These are phyloP conservation scores for Aradophagus sp. DNA, from an alignment of 1,140 invertebrate species.

Conservation along the genomic window DNA sequence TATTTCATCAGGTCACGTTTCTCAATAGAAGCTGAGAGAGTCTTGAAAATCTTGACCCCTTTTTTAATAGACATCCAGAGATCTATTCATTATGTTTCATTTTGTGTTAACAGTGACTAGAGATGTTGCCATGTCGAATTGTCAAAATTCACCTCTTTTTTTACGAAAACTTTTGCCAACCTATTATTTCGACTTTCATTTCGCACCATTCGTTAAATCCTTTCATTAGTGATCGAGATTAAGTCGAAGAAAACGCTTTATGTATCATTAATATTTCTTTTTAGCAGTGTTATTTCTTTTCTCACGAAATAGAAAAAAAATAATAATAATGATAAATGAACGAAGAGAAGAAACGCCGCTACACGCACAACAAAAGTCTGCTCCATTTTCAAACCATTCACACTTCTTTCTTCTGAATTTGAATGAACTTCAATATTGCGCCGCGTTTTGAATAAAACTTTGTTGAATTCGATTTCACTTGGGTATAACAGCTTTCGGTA, in stretches of 20 bases:
- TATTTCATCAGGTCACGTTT: slow-evolving; percentile 52
- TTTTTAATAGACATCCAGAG: slow-evolving; percentile 45
- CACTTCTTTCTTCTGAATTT: slow-evolving; percentile 30
- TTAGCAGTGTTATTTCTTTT: slow-evolving; percentile 9
- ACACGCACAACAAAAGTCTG: slow-evolving; percentile 48
- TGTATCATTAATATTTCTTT: slow-evolving; percentile 29
- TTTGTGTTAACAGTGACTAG: slow-evolving; percentile 10
- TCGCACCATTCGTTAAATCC: background rate
- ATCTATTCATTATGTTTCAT: slow-evolving; percentile 46
- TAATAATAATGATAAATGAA: background rate
- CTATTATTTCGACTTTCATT: slow-evolving; percentile 2
- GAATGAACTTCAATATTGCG: slow-evolving; percentile 45
- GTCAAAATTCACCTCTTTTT: slow-evolving; percentile 2
- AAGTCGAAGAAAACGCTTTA: slow-evolving; percentile 14
- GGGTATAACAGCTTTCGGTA: slow-evolving; percentile 36
- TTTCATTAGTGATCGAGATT: background rate
- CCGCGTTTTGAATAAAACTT: slow-evolving; percentile 42
- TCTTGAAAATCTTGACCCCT: slow-evolving; percentile 42
- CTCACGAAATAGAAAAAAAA: slow-evolving; percentile 7
- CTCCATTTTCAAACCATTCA: slow-evolving; percentile 38
- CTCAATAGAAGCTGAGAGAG: slow-evolving; percentile 40
- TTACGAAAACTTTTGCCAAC: background rate
- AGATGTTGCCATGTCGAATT: slow-evolving; percentile 27
- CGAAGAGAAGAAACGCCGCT: slow-evolving; percentile 19
- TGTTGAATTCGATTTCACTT: slow-evolving; percentile 33